Conservation (phyloP, 2,888 invertebrate species). For the Galerucella pusilla region DNA sequence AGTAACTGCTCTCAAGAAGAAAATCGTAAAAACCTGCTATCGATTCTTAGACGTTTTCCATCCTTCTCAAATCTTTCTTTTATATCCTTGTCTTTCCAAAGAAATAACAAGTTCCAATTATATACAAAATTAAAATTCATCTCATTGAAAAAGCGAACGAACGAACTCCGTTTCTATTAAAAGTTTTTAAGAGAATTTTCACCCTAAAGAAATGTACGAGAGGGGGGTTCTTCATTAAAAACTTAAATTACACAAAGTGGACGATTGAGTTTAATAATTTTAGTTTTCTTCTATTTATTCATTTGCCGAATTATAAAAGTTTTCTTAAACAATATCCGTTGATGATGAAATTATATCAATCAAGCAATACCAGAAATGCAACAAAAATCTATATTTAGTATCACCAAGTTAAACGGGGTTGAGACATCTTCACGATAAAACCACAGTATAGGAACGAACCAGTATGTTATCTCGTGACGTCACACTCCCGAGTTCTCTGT, state of each 20-base stretch:
- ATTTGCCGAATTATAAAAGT: slow-evolving; percentile 20
- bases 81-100: slow-evolving; percentile 56
- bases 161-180: slow-evolving; percentile 64
- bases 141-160: slow-evolving; percentile 65
- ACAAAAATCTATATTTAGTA: no score
- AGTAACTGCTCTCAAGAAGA: slow-evolving; percentile 24
- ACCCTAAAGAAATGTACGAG: slow-evolving; percentile 59
- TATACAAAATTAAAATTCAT: slow-evolving; percentile 66
- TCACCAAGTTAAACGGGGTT: no score
- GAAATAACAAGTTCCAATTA: slow-evolving; percentile 64
- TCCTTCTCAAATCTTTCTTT: slow-evolving; percentile 50
- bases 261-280: slow-evolving; percentile 57
- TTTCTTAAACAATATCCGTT: not conserved
- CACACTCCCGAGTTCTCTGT: no score
- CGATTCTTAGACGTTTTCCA: slow-evolving; percentile 41
- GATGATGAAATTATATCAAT: not conserved
- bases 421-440: no score
- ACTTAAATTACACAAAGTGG: slow-evolving; percentile 64
- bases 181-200: slow-evolving; percentile 64
- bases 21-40: slow-evolving; percentile 50
- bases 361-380: no score
- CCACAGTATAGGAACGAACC: no score
- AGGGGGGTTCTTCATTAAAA: slow-evolving; percentile 61
- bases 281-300: slow-evolving; percentile 40
- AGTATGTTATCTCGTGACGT: no score